Conservation (phyloP, 1,140 invertebrate species). For the Drosophila kohkoa region DNA sequence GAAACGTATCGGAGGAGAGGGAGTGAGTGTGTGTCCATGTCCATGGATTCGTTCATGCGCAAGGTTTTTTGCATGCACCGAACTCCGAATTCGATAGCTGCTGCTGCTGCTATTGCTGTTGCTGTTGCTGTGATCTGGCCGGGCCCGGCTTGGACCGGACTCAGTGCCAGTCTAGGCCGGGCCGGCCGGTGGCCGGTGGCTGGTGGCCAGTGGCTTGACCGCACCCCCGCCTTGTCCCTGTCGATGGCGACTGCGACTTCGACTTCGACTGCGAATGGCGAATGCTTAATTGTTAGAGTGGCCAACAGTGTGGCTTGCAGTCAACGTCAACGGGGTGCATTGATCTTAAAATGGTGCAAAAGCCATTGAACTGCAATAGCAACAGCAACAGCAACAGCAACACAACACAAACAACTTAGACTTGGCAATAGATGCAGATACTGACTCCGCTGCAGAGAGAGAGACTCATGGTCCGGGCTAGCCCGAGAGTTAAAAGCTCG, state of each 20-base stretch:
- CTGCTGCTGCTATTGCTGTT: not conserved
- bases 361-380: constrained; percentile 77
- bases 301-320: constrained; percentile 20
- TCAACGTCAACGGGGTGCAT: constrained; percentile 69
- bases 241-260: not conserved
- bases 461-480: constrained; percentile 6
- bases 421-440: constrained; percentile 1
- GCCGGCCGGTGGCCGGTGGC: constrained; percentile 39
- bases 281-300: constrained; percentile 42
- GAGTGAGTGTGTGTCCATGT: constrained; percentile 67
- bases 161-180: constrained; percentile 8
- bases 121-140: not conserved
- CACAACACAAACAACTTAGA: constrained; percentile 11
- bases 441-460: not conserved
- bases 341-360: constrained; percentile 84
- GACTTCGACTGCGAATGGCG: not conserved
- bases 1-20: not conserved
- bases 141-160: constrained; percentile 23
- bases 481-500: not conserved
- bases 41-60: constrained; percentile 84
- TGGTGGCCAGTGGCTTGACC: constrained; percentile 25
- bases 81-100: constrained; percentile 37
- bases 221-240: constrained; percentile 12
- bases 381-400: constrained; percentile 7
- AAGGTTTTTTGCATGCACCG: constrained; percentile 72